A percentile compares a stretch with the other conserved stretches of the same genome.
Evolutionary conservation across 2,888 invertebrate species (phyloP).

Genomic region (Melanchra persicariae): DNA sequence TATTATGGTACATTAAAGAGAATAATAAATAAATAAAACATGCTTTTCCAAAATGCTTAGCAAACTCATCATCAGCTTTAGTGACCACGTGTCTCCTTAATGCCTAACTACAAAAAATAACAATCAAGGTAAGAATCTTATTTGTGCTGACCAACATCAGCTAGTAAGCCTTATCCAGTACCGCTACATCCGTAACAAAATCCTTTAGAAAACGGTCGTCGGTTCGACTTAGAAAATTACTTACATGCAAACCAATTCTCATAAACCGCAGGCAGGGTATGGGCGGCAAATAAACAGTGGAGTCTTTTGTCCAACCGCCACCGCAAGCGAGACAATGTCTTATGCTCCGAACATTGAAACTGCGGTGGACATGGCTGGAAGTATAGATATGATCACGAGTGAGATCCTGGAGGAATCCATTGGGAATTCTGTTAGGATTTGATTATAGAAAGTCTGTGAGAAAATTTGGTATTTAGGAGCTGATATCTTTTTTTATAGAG

Average conservation of each 20-base stretch:
- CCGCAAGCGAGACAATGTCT: conserved; percentile 88
- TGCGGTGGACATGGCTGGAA: conserved; percentile 14
- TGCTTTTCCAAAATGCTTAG: too few species aligned
- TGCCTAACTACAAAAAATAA: too few species aligned
- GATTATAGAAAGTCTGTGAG: neutral
- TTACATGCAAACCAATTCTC: conserved; percentile 87
- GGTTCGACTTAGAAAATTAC: conserved; percentile 88
- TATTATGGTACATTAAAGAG: too few species aligned
- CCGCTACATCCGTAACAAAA: conserved; percentile 57
- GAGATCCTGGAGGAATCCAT: neutral
- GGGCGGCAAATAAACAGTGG: conserved; percentile 85
- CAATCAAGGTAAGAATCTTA: too few species aligned
- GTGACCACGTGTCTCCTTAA: too few species aligned
- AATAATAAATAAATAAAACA: too few species aligned
- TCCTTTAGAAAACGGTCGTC: conserved; percentile 81
- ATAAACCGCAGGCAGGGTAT: conserved; percentile 85
- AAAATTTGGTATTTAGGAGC: neutral
- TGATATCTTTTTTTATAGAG: too few species aligned
- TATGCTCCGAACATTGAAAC: conserved; percentile 75
- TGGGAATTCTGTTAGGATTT: neutral
- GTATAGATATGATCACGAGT: conserved; percentile 4
- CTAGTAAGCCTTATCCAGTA: conserved; percentile 58
- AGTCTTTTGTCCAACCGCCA: conserved; percentile 85
- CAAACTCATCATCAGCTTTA: too few species aligned
- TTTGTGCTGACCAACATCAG: too few species aligned